Percentiles rank a stretch among this genome's conserved stretches.
phyloP scores from a whole-genome alignment of 2,797 vertebrate species.

The Philypnodon macrostomus region DNA sequence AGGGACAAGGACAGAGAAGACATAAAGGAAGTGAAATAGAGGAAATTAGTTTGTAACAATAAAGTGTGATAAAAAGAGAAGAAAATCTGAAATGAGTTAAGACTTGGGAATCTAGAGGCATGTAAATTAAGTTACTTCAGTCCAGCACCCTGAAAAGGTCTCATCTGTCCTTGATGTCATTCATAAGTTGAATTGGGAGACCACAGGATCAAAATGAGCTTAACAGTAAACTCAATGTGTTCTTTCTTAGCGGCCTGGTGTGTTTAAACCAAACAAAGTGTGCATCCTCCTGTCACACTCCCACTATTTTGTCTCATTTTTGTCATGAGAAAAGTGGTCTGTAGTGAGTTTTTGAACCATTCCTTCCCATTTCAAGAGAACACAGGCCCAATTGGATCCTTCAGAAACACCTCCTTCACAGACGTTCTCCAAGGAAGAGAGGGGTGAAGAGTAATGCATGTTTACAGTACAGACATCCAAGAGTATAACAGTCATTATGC shows the following conservation, averaged over 20 bases:
- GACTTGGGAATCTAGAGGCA: too few species aligned
- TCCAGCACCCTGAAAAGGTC: not conserved
- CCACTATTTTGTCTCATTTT: conserved; percentile 25
- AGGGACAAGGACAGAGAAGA: conserved; percentile 20
- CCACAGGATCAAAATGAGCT: too few species aligned
- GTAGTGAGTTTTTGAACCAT: conserved; percentile 41
- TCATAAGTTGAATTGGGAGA: too few species aligned
- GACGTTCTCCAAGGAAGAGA: conserved; percentile 26
- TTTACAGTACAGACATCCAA: not conserved
- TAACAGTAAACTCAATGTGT: too few species aligned
- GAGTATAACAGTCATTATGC: too few species aligned
- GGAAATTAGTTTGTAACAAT: conserved; percentile 16
- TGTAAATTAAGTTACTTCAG: too few species aligned
- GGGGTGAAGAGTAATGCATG: not conserved
- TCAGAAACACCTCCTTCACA: conserved; percentile 44
- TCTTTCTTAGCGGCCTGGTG: too few species aligned
- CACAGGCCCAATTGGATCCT: conserved; percentile 47
- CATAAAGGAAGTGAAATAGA: conserved; percentile 4
- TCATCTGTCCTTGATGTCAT: too few species aligned
- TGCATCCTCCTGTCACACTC: conserved; percentile 34
- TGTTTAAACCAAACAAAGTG: too few species aligned
- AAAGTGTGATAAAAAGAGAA: conserved; percentile 10
- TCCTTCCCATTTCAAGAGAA: conserved; percentile 43
- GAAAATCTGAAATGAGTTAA: conserved; percentile 1
- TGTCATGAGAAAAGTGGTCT: conserved; percentile 5